Percentiles rank a stretch among this genome's conserved stretches.
Conservation (phyloP, 2,888 invertebrate genomes). For the Dioctria linearis region DNA sequence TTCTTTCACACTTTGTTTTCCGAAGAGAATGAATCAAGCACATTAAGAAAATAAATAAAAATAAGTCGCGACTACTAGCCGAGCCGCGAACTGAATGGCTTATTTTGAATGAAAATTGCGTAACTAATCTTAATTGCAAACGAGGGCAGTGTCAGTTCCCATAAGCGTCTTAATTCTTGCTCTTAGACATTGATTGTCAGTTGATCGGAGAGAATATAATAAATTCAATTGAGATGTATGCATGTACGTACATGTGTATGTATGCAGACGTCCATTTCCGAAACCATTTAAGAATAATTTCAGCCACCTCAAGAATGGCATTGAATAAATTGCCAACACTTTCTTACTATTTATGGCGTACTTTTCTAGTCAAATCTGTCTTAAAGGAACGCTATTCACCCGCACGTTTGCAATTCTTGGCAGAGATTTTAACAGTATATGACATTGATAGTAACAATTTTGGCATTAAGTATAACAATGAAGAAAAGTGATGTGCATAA, state of each 20-base stretch:
- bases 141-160: slow-evolving; percentile 9
- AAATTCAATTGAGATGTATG: background rate
- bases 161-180: background rate
- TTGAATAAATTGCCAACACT: background rate
- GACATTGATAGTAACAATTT: background rate
- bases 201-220: background rate
- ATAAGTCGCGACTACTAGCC: background rate
- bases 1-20: background rate
- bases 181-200: background rate
- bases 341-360: background rate
- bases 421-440: background rate
- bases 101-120: background rate
- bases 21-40: background rate
- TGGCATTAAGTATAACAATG: background rate
- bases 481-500: too few relatives aligned
- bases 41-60: background rate
- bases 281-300: too few relatives aligned
- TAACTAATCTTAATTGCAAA: slow-evolving; percentile 16
- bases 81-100: background rate
- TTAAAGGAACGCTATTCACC: background rate
- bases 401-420: background rate
- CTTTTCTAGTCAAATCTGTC: background rate
- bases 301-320: background rate
- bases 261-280: background rate
- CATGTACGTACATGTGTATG: too few relatives aligned